Percentiles rank a stretch among this genome's conserved stretches.
These are phyloP conservation scores for Macrobrachium nipponense DNA, from an alignment of 1,140 invertebrate genomes.

Conservation along the genomic window DNA sequence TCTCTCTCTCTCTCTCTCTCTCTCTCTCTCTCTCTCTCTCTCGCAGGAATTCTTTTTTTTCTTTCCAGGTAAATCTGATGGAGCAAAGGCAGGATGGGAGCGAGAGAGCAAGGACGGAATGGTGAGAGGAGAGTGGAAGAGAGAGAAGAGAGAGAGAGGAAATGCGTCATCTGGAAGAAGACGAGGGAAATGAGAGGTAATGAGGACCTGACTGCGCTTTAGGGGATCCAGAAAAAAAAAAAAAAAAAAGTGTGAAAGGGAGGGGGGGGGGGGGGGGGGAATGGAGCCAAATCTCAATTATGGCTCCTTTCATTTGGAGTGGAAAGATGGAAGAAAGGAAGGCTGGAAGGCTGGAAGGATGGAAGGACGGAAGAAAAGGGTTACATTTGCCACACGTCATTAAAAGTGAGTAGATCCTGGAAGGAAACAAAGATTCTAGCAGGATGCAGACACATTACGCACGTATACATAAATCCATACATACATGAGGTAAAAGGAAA, in stretches of 20 bases:
- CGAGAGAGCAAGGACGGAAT: background rate
- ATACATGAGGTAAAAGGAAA: too few relatives aligned
- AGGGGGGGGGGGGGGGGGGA: background rate
- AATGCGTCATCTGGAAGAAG: background rate
- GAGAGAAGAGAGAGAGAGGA: background rate
- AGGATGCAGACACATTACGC: too few relatives aligned
- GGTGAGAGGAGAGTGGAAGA: background rate
- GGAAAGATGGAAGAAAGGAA: too few relatives aligned
- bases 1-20: constrained; percentile 11
- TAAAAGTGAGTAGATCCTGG: background rate
- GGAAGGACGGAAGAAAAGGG: background rate
- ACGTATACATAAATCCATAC: too few relatives aligned
- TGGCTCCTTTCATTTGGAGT: too few relatives aligned
- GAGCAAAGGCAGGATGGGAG: too few relatives aligned
- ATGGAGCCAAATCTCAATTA: too few relatives aligned
- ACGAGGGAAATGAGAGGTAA: background rate
- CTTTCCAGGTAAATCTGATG: too few relatives aligned
- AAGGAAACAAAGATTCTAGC: background rate
- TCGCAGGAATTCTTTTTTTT: too few relatives aligned
- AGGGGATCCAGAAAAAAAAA: background rate
- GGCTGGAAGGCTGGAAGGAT: background rate
- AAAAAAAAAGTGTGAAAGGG: background rate
- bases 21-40: background rate
- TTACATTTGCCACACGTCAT: background rate
- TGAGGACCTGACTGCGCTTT: background rate